These are phyloP conservation scores for Xiphophorus hellerii DNA, from an alignment of 2,113 vertebrate genomes.

Conservation along the genomic window DNA sequence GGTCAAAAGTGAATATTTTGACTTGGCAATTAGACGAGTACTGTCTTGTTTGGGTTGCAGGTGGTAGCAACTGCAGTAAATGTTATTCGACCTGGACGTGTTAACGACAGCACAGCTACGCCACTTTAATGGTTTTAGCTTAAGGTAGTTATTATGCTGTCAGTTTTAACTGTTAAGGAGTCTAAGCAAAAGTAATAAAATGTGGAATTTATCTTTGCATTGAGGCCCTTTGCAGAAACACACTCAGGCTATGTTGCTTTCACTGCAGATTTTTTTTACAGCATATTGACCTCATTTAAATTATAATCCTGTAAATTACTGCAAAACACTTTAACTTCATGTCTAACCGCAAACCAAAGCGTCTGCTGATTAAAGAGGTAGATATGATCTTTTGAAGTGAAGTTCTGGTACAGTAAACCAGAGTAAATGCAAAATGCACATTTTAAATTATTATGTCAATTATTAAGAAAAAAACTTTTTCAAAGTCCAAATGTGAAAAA, in stretches of 20 bases:
- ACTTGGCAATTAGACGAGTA: constrained; percentile 57
- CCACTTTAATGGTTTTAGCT: constrained; percentile 25
- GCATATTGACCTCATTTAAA: neutral
- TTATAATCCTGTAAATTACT: neutral
- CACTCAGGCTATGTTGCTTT: neutral
- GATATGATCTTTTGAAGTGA: neutral
- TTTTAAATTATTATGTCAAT: neutral
- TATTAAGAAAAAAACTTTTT: neutral
- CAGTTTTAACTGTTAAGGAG: constrained; percentile 11
- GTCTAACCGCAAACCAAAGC: neutral
- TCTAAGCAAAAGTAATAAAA: constrained; percentile 11
- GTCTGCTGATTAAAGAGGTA: neutral
- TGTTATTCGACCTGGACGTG: constrained; percentile 51
- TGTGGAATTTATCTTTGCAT: constrained; percentile 20
- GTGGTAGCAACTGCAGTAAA: constrained; percentile 52
- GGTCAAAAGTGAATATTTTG: constrained; percentile 24
- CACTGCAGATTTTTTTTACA: neutral
- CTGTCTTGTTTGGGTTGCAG: constrained; percentile 58
- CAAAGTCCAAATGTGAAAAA: neutral
- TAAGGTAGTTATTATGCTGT: constrained; percentile 17
- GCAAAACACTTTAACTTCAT: neutral
- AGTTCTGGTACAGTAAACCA: neutral
- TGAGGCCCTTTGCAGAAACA: constrained; percentile 14
- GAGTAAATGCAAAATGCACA: neutral
- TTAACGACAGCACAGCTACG: constrained; percentile 60